These are phyloP conservation scores for Nothura maculosa DNA, from an alignment of 2,797 vertebrate species.

Conservation along the genomic window DNA sequence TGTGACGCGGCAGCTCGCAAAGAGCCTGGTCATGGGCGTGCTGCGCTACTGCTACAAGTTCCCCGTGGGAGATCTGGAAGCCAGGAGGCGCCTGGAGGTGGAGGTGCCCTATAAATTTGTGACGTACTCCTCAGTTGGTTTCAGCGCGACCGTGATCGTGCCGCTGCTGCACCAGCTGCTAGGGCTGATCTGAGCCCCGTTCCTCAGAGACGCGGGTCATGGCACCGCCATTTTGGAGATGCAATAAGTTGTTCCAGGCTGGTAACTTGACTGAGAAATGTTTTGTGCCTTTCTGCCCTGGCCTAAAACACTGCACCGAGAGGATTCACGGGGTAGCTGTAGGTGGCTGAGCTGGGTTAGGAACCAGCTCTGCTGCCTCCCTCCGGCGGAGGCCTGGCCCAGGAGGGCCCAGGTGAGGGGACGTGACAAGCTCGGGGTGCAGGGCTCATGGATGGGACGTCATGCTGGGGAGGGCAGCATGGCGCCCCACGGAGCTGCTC, in stretches of 20 bases:
- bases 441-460: fast-evolving
- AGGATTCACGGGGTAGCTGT: background rate
- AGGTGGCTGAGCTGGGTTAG: background rate
- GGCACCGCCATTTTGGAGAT: background rate
- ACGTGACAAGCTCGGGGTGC: background rate
- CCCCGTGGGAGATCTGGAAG: conserved; percentile 72
- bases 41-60: conserved; percentile 85
- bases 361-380: background rate
- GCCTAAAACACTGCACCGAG: background rate
- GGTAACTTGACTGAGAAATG: background rate
- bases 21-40: conserved; percentile 79
- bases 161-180: conserved; percentile 85
- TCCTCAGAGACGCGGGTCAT: fast-evolving
- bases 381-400: too few species aligned
- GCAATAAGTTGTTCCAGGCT: fast-evolving
- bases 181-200: conserved; percentile 82
- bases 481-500: background rate
- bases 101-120: conserved; percentile 94
- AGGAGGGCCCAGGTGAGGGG: fast-evolving
- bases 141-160: conserved; percentile 87
- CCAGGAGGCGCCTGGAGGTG: conserved; percentile 87
- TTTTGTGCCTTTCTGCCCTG: conserved; percentile 46
- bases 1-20: conserved; percentile 82
- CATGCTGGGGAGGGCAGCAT: fast-evolving
- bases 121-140: conserved; percentile 89